Evolutionary conservation across 2,797 vertebrate species (phyloP).

Genomic region (Dendrocincla tyrannina): DNA sequence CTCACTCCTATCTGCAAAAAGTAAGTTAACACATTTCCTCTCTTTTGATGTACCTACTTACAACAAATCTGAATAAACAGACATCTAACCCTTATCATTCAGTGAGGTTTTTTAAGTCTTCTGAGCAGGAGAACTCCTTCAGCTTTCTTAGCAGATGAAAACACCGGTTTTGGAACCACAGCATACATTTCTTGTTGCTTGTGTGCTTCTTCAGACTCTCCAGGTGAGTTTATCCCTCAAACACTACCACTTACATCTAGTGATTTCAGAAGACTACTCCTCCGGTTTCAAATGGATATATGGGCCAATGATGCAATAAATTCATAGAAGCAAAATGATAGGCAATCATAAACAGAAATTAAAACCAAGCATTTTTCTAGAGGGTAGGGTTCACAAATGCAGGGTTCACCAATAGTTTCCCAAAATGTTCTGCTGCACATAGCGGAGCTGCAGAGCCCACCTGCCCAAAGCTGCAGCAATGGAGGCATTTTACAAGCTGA

Average conservation of each 20-base stretch:
- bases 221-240: neutral
- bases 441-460: fast-evolving
- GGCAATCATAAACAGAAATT: neutral
- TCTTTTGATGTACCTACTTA: neutral
- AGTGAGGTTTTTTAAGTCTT: neutral
- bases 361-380: neutral
- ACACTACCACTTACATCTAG: neutral
- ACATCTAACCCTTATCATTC: neutral
- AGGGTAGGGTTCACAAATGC: neutral
- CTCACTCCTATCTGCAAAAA: neutral
- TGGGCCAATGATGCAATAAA: neutral
- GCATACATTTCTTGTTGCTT: neutral
- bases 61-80: slow-evolving; percentile 21
- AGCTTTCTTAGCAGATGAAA: slow-evolving; percentile 17
- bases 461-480: neutral
- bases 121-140: slow-evolving; percentile 21
- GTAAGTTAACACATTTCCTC: neutral
- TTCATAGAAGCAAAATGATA: neutral
- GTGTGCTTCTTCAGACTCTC: neutral
- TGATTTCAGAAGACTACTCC: neutral
- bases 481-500: neutral
- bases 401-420: neutral
- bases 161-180: neutral
- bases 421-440: neutral
- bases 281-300: neutral